A percentile compares a stretch with the other conserved stretches of the same genome.
Evolutionary conservation across 2,113 vertebrate species (phyloP).

Genomic region (Chaetorhynchus papuensis): DNA sequence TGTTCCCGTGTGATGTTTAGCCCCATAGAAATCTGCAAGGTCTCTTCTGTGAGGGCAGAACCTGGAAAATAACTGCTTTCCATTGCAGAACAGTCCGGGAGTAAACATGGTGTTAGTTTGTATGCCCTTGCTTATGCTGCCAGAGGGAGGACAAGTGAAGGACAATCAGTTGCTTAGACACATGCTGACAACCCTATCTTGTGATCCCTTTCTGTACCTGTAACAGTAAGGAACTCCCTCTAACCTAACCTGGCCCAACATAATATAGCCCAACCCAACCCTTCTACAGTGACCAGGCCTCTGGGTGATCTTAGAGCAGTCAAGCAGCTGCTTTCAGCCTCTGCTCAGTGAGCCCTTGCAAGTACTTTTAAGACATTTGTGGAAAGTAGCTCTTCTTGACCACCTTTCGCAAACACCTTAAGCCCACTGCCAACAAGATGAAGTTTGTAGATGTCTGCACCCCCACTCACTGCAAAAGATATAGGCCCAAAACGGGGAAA

Average conservation of each 20-base stretch:
- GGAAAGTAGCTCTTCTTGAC: neutral
- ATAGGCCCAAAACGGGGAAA: neutral
- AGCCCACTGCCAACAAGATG: neutral
- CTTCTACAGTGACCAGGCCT: neutral
- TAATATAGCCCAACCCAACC: neutral
- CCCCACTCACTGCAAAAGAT: neutral
- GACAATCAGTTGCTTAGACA: neutral
- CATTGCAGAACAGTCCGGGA: neutral
- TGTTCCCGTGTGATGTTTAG: neutral
- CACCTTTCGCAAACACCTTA: neutral
- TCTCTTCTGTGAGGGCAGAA: neutral
- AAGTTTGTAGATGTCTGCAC: neutral
- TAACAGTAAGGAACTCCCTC: neutral
- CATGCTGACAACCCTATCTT: neutral
- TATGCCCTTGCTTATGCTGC: neutral
- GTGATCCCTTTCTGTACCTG: neutral
- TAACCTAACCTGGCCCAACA: neutral
- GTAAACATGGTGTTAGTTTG: neutral
- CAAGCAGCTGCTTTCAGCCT: neutral
- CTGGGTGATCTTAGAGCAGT: neutral
- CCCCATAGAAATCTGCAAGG: neutral
- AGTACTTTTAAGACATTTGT: neutral
- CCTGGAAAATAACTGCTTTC: neutral
- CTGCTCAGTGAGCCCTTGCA: neutral
- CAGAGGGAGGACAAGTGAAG: neutral